phyloP scores from a whole-genome alignment of 2,888 invertebrate genomes.

The Matsumyia berberina region DNA sequence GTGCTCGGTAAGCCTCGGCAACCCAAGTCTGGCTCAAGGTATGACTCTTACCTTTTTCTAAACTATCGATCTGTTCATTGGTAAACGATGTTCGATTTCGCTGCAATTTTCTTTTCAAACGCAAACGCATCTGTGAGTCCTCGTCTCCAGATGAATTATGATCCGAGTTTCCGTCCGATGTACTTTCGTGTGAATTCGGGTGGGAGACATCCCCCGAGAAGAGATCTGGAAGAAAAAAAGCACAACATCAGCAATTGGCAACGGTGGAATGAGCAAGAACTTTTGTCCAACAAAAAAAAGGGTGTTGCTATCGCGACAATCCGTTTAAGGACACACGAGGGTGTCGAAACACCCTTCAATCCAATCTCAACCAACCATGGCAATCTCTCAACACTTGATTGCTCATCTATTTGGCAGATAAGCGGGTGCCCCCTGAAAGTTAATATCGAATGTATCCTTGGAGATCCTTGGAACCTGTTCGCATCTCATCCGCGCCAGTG shows the following conservation, averaged over 20 bases:
- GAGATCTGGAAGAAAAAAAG: slow-evolving; percentile 84
- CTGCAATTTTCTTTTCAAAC: slow-evolving; percentile 98
- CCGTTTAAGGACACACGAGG: slow-evolving; percentile 24
- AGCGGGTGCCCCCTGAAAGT: slow-evolving; percentile 8
- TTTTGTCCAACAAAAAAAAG: slow-evolving; percentile 20
- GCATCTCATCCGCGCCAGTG: slow-evolving; percentile 37
- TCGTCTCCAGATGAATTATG: slow-evolving; percentile 95
- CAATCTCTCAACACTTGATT: slow-evolving; percentile 50
- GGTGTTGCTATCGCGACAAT: slow-evolving; percentile 66
- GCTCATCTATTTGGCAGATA: slow-evolving; percentile 52
- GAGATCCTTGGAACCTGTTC: slow-evolving; percentile 27
- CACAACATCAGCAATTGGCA: slow-evolving; percentile 5
- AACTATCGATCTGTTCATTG: slow-evolving; percentile 98
- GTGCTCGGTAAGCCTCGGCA: no score
- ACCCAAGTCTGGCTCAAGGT: no score
- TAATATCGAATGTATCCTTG: slow-evolving; percentile 22
- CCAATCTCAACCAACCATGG: background rate
- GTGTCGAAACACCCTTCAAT: slow-evolving; percentile 47
- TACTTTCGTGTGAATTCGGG: slow-evolving; percentile 87
- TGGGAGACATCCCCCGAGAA: slow-evolving; percentile 87
- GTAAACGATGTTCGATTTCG: slow-evolving; percentile 99
- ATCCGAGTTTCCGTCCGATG: slow-evolving; percentile 95
- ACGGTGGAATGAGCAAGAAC: background rate
- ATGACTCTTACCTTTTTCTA: slow-evolving; percentile 98
- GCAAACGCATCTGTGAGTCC: slow-evolving; percentile 95